These are phyloP conservation scores for Ischnus inquisitorius DNA, from an alignment of 2,888 invertebrate genomes.

Conservation along the genomic window DNA sequence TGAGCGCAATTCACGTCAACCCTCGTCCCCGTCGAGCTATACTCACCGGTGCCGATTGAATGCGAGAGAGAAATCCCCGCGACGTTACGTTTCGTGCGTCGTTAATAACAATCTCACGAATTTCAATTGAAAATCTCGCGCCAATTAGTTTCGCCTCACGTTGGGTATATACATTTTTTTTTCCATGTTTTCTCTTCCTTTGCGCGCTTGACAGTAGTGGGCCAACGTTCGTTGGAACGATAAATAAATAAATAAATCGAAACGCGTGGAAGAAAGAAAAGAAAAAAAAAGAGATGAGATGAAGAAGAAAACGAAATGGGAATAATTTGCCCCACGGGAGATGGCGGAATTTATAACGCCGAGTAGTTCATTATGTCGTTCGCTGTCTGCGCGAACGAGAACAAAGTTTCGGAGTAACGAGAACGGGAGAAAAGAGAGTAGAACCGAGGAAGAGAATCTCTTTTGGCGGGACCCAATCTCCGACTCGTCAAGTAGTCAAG, in stretches of 20 bases:
- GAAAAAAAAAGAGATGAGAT: slow-evolving; percentile 19
- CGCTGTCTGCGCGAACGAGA: slow-evolving; percentile 31
- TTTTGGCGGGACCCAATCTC: slow-evolving; percentile 57
- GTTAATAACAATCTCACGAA: slow-evolving; percentile 69
- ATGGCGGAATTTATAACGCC: slow-evolving; percentile 67
- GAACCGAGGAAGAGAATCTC: slow-evolving; percentile 27
- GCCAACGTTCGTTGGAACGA: slow-evolving; percentile 49
- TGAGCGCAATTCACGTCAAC: slow-evolving; percentile 66
- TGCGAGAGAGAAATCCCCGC: slow-evolving; percentile 35
- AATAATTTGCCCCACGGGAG: slow-evolving; percentile 62
- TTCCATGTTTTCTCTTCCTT: slow-evolving; percentile 17
- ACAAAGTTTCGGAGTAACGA: slow-evolving; percentile 10
- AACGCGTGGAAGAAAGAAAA: slow-evolving; percentile 23
- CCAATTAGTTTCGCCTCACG: slow-evolving; percentile 65
- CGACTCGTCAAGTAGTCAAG: slow-evolving; percentile 58
- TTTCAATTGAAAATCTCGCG: slow-evolving; percentile 71
- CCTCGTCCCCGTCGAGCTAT: slow-evolving; percentile 55
- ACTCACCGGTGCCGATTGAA: slow-evolving; percentile 60
- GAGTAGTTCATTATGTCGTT: slow-evolving; percentile 66
- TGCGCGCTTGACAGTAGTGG: slow-evolving; percentile 68
- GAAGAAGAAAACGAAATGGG: slow-evolving; percentile 48
- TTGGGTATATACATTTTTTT: slow-evolving; percentile 22
- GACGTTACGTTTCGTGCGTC: slow-evolving; percentile 58
- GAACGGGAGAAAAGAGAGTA: background rate
- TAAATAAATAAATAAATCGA: slow-evolving; percentile 65